These are phyloP conservation scores for Yponomeuta evonymella DNA, from an alignment of 2,888 invertebrate species.

Conservation along the genomic window DNA sequence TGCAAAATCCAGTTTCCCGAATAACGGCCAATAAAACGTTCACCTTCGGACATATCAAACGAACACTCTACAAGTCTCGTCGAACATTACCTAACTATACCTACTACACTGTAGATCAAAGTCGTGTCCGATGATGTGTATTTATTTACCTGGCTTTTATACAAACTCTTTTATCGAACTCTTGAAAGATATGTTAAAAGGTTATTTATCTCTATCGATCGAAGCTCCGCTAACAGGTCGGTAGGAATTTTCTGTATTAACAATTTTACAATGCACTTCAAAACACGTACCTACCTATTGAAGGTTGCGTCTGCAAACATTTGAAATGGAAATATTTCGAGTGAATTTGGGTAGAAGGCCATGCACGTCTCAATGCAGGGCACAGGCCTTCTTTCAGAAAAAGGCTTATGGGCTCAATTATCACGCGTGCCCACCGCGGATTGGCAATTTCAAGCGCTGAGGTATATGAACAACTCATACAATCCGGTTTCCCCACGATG, in stretches of 20 bases:
- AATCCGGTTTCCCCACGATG: too few relatives aligned
- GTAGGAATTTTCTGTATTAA: background rate
- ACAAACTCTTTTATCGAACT: background rate
- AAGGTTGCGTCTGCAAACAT: too few relatives aligned
- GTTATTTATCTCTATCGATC: background rate
- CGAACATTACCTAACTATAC: background rate
- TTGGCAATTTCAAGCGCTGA: too few relatives aligned
- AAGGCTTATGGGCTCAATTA: too few relatives aligned
- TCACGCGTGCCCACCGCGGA: too few relatives aligned
- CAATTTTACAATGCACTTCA: background rate
- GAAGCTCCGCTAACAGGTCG: background rate
- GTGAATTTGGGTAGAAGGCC: too few relatives aligned
- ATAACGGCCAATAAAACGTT: background rate
- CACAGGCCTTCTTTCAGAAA: too few relatives aligned
- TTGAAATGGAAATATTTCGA: too few relatives aligned
- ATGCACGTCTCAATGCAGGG: too few relatives aligned
- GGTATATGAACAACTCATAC: too few relatives aligned
- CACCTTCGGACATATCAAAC: background rate
- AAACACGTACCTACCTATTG: background rate
- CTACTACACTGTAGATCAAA: background rate
- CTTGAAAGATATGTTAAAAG: slow-evolving; percentile 2
- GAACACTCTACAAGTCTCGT: background rate
- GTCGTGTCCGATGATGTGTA: background rate
- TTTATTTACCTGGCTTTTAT: background rate
- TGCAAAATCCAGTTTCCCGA: too few relatives aligned